Percentiles rank a stretch among this genome's conserved stretches.
Conservation (phyloP, 2,888 invertebrate genomes). For the Chironomus riparius region DNA sequence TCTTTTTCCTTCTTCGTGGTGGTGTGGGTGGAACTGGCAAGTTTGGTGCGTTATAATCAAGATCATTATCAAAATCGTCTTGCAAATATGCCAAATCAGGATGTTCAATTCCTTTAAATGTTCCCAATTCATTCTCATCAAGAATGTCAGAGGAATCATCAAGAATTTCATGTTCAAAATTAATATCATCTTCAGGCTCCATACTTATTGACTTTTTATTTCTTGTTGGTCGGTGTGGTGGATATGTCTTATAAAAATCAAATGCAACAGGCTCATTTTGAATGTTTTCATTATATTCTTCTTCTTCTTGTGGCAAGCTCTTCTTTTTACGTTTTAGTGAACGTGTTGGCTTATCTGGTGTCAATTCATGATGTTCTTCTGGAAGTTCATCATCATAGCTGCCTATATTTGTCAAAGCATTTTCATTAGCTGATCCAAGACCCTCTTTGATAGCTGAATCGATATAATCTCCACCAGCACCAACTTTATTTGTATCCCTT, state of each 20-base stretch:
- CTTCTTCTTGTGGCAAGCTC: constrained; percentile 10
- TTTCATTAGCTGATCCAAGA: constrained; percentile 54
- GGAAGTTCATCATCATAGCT: no score
- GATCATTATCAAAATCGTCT: constrained; percentile 30
- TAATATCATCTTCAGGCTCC: constrained; percentile 35
- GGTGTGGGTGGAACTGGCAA: constrained; percentile 36
- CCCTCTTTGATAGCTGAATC: constrained; percentile 73
- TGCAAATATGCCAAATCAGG: constrained; percentile 42
- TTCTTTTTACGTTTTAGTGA: constrained; percentile 27
- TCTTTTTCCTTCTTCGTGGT: constrained; percentile 40
- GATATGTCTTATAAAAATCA: constrained; percentile 36
- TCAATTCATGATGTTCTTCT: constrained; percentile 29
- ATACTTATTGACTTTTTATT: constrained; percentile 39
- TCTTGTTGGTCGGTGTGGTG: constrained; percentile 48
- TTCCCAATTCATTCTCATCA: constrained; percentile 32
- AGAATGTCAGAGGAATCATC: constrained; percentile 36
- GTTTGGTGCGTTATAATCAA: constrained; percentile 29
- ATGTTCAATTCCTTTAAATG: constrained; percentile 46
- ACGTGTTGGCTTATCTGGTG: constrained; percentile 14
- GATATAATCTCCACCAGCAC: constrained; percentile 58
- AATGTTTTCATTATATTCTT: constrained; percentile 3
- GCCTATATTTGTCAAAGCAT: constrained; percentile 52
- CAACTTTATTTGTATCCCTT: constrained; percentile 59
- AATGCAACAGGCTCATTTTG: constrained; percentile 42
- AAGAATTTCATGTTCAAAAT: constrained; percentile 37